Evolutionary conservation across 2,888 invertebrate species (phyloP).

Genomic region (Cenopis cana): DNA sequence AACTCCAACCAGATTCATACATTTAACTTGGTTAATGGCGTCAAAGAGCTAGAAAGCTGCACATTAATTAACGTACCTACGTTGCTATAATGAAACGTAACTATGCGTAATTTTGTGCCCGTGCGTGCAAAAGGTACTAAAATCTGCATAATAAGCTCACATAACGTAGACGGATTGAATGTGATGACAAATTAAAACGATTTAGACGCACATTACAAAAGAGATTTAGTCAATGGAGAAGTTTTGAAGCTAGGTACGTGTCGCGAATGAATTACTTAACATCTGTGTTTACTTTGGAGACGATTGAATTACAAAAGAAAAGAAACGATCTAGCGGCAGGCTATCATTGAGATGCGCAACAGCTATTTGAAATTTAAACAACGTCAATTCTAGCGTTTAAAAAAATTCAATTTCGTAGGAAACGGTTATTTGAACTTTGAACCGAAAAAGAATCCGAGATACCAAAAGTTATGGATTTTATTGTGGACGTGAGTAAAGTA

Average conservation of each 20-base stretch:
- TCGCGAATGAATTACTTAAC: slow-evolving; percentile 40
- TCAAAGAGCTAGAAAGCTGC: slow-evolving; percentile 32
- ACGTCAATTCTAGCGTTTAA: slow-evolving; percentile 26
- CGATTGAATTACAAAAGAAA: slow-evolving; percentile 43
- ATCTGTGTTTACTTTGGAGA: slow-evolving; percentile 41
- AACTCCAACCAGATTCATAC: slow-evolving; percentile 17
- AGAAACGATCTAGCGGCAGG: slow-evolving; percentile 32
- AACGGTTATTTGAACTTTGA: slow-evolving; percentile 1
- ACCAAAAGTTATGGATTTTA: too few relatives aligned
- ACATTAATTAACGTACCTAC: slow-evolving; percentile 34
- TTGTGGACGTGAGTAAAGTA: too few relatives aligned
- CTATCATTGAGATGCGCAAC: slow-evolving; percentile 31
- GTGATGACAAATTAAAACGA: slow-evolving; percentile 42
- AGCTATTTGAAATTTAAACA: slow-evolving; percentile 28
- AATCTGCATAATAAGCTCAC: slow-evolving; percentile 43
- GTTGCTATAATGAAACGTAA: slow-evolving; percentile 39
- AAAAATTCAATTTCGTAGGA: slow-evolving; percentile 19
- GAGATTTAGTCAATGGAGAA: slow-evolving; percentile 44
- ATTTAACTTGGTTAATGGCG: slow-evolving; percentile 29
- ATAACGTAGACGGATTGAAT: slow-evolving; percentile 42
- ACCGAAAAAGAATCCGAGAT: neutral
- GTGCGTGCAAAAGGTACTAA: slow-evolving; percentile 42
- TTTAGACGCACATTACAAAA: slow-evolving; percentile 43
- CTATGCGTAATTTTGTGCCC: slow-evolving; percentile 39
- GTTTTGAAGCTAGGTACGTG: slow-evolving; percentile 42